Base-by-base conservation (phyloP, 2,888 invertebrate genomes). In the Ischnura elegans region DNA sequence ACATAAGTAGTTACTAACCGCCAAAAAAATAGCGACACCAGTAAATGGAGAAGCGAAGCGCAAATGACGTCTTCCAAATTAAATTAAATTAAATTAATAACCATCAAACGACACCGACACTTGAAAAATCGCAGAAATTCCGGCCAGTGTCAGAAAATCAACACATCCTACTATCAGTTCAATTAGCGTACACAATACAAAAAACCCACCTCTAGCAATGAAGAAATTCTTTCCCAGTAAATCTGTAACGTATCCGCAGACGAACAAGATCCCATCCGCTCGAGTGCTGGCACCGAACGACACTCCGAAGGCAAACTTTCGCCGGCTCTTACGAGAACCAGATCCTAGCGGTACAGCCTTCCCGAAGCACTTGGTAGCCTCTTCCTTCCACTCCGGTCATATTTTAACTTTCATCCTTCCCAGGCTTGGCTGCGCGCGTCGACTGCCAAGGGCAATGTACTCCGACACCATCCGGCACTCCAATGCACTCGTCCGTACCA, bases 321-420 rank as follows among this genome's bases (percentile, higher is more conserved):
- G 90, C 90, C 90, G 90, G 90, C 90, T 90, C 55, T 42, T 61
- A 47, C 43, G 90, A 61, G 90, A 90, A 90, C 61, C 43, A 61
- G 42, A 47, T 55, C n/a, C 55, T 90, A 90, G 90, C 90, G 90
- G 90, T 90, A 90, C 55, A 90, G 61, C 55, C 61, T 43, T 51
- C 90, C 55, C 90, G 90, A 43, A 55, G 55, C 90, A 55, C 90
- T 90, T 42, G 55, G 90, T 90, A 90, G 90, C 90, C 90, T 90
- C 90, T 90, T 90, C 90, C 90, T 90, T 90, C 90, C 51, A 42
- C 47, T 43, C 90, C 90, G 90, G 42, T 90, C 90, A 90, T 61
- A 90, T 90, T 90, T 61, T 90, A 90, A 90, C 90, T 90, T 90
- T 90, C 90, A 90, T 90, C 90, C 90, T 90, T 90, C 90, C 90